Conservation (phyloP, 2,888 invertebrate species). For the Drosophila barbarae region DNA sequence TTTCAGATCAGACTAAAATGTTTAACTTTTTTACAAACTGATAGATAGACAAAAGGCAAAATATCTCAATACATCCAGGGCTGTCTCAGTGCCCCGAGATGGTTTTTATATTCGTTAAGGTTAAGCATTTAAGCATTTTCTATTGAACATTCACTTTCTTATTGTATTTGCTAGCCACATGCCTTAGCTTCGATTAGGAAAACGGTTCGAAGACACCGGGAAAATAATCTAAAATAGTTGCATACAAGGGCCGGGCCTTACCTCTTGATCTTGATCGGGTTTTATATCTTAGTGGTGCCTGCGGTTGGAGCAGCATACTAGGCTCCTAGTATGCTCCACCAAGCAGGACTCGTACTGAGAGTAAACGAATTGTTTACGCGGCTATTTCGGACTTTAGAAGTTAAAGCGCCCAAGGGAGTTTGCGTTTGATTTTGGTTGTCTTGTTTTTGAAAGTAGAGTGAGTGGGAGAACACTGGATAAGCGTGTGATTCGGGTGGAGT, state of each 20-base stretch:
- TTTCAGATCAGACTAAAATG: too few relatives aligned
- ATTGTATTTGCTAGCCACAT: conserved; percentile 47
- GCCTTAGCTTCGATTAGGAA: conserved; percentile 48
- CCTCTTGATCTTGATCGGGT: conserved; percentile 45
- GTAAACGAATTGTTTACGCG: conserved; percentile 78
- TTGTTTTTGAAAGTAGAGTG: conserved; percentile 55
- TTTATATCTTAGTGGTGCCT: conserved; percentile 25
- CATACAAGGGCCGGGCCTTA: conserved; percentile 59
- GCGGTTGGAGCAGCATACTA: conserved; percentile 55
- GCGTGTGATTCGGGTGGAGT: conserved; percentile 53
- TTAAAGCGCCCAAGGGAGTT: conserved; percentile 75
- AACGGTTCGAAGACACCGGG: conserved; percentile 24
- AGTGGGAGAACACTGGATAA: conserved; percentile 78
- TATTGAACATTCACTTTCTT: conserved; percentile 53
- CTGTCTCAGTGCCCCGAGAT: conserved; percentile 1
- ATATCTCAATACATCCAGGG: conserved; percentile 1
- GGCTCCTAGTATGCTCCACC: conserved; percentile 23
- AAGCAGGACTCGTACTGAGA: conserved; percentile 25
- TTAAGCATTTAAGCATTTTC: conserved; percentile 18
- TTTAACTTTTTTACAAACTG: neutral
- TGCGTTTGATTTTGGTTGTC: conserved; percentile 47
- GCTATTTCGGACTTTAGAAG: conserved; percentile 78
- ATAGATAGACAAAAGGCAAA: conserved; percentile 28
- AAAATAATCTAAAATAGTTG: conserved; percentile 51
- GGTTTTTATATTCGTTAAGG: conserved; percentile 19